A percentile compares a stretch with the other conserved stretches of the same genome.
phyloP scores from a whole-genome alignment of 2,888 invertebrate genomes.

The Synergus japonicus region DNA sequence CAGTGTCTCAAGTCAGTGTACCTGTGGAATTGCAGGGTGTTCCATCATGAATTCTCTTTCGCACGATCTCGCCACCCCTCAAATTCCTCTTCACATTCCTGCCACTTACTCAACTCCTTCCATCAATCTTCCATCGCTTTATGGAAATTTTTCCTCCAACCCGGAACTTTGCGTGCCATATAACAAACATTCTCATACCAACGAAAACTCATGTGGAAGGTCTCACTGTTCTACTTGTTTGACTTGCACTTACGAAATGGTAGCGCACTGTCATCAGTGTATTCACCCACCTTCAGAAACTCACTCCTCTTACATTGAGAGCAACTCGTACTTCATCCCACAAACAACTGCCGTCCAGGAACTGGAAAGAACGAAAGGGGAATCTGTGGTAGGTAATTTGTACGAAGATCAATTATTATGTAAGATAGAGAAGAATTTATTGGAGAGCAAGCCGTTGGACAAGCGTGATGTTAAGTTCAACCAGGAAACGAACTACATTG shows the following conservation, averaged over 20 bases:
- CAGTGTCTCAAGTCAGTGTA: background rate
- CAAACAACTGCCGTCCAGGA: slow-evolving; percentile 64
- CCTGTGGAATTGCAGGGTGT: slow-evolving; percentile 7
- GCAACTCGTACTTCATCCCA: slow-evolving; percentile 66
- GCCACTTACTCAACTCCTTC: slow-evolving; percentile 40
- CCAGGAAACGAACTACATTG: slow-evolving; percentile 57
- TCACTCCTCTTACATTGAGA: slow-evolving; percentile 62
- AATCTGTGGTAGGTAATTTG: slow-evolving; percentile 60
- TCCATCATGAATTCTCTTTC: background rate
- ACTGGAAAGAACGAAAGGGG: slow-evolving; percentile 57
- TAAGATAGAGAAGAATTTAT: slow-evolving; percentile 60
- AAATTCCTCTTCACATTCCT: slow-evolving; percentile 46
- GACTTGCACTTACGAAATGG: slow-evolving; percentile 66
- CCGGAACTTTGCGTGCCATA: slow-evolving; percentile 67
- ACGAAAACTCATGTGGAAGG: slow-evolving; percentile 48
- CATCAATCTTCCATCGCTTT: slow-evolving; percentile 57
- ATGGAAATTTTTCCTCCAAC: slow-evolving; percentile 61
- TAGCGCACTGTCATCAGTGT: slow-evolving; percentile 67
- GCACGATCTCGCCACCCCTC: background rate
- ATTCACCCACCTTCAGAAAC: slow-evolving; percentile 65
- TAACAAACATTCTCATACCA: slow-evolving; percentile 63
- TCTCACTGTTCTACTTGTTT: slow-evolving; percentile 63
- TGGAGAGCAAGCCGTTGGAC: slow-evolving; percentile 58
- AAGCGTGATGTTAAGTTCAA: slow-evolving; percentile 58
- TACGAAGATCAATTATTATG: slow-evolving; percentile 64